Conservation (phyloP, 2,797 vertebrate species). For the Pampus argenteus region DNA sequence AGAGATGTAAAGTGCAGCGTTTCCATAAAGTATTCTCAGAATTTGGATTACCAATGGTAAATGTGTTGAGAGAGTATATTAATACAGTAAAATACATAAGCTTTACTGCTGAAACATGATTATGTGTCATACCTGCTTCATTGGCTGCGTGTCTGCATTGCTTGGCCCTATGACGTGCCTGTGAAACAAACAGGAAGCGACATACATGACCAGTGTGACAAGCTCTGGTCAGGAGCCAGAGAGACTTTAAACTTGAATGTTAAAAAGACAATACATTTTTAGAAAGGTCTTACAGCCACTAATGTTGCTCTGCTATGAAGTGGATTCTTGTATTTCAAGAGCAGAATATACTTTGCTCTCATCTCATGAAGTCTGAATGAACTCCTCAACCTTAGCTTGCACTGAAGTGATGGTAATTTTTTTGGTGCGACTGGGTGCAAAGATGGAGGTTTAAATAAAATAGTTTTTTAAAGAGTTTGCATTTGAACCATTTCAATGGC, state of each 20-base stretch:
- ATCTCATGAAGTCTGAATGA: too few relatives aligned
- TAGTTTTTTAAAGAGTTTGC: neutral
- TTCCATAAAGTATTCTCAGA: neutral
- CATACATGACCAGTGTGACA: neutral
- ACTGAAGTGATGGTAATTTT: neutral
- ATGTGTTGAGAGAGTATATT: neutral
- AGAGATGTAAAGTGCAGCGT: neutral
- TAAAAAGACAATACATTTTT: neutral
- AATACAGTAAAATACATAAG: neutral
- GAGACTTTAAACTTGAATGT: neutral
- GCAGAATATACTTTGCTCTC: neutral
- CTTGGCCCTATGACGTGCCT: slow-evolving; percentile 89
- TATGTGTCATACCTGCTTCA: slow-evolving; percentile 86
- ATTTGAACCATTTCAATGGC: neutral
- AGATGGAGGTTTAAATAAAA: neutral
- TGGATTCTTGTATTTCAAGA: neutral
- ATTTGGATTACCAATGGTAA: neutral
- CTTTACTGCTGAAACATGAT: too few relatives aligned
- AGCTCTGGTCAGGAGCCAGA: neutral
- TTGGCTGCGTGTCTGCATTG: slow-evolving; percentile 86
- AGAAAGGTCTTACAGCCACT: neutral
- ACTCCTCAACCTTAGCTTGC: too few relatives aligned
- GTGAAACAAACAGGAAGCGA: slow-evolving; percentile 42
- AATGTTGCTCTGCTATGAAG: neutral
- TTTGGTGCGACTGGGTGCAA: neutral